Evolutionary conservation across 2,797 vertebrate genomes (phyloP).

Genomic region (Meriones psammophilus): DNA sequence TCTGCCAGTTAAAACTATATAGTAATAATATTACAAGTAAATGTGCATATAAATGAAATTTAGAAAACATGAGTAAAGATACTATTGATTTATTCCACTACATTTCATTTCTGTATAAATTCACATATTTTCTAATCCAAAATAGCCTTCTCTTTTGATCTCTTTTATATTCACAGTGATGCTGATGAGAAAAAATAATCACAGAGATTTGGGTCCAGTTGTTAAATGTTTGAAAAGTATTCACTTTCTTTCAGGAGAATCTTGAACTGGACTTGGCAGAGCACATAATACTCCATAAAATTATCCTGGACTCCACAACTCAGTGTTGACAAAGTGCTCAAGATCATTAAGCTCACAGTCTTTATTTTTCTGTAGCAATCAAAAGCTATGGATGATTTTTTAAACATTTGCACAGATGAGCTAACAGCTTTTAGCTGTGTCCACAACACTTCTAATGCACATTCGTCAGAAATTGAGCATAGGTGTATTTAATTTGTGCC

Average conservation of each 20-base stretch:
- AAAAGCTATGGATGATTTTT: slow-evolving; percentile 16
- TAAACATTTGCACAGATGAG: slow-evolving; percentile 38
- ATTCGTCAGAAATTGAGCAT: slow-evolving; percentile 37
- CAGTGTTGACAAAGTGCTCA: neutral
- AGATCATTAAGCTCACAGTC: slow-evolving; percentile 51
- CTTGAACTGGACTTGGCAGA: slow-evolving; percentile 11
- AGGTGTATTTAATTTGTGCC: slow-evolving; percentile 24
- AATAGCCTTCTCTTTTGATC: neutral
- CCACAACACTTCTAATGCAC: slow-evolving; percentile 13
- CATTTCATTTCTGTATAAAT: slow-evolving; percentile 2
- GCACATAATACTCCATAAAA: slow-evolving; percentile 8
- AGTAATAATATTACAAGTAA: neutral
- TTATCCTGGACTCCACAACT: neutral
- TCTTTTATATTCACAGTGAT: slow-evolving; percentile 19
- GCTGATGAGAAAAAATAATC: slow-evolving; percentile 38
- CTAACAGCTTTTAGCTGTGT: slow-evolving; percentile 21
- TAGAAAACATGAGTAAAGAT: neutral
- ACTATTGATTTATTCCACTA: neutral
- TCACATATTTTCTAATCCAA: neutral
- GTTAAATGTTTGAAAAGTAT: slow-evolving; percentile 57
- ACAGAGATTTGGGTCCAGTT: slow-evolving; percentile 39
- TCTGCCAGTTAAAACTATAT: neutral
- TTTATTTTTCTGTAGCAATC: slow-evolving; percentile 30
- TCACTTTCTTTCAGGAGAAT: slow-evolving; percentile 34
- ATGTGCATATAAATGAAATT: neutral